phyloP scores from a whole-genome alignment of 2,113 vertebrate species.

The Eulacestoma nigropectus region DNA sequence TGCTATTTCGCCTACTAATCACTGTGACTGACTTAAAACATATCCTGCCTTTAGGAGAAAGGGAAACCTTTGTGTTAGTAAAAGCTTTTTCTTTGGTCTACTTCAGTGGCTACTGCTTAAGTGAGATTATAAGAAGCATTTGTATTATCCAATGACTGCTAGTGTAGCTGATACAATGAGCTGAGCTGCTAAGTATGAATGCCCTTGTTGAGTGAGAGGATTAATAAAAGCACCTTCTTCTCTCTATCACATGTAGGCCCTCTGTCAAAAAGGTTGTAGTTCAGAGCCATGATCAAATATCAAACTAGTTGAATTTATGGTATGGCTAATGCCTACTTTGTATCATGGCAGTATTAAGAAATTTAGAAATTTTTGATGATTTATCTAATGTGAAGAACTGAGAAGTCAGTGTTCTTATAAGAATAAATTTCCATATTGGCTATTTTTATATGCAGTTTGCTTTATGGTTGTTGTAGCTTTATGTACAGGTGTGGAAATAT shows the following conservation, averaged over 20 bases:
- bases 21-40: not conserved
- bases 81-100: not conserved
- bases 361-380: not conserved
- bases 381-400: not conserved
- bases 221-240: not conserved
- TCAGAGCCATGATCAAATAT: not conserved
- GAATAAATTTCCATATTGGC: not conserved
- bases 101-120: not conserved
- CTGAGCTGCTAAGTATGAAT: not conserved
- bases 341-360: not conserved
- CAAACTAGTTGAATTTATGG: not conserved
- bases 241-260: not conserved
- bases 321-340: not conserved
- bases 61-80: not conserved
- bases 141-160: not conserved
- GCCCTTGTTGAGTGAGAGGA: not conserved
- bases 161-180: not conserved
- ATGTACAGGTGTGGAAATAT: not conserved
- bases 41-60: not conserved
- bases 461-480: not conserved
- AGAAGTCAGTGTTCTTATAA: not conserved
- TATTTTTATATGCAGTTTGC: not conserved
- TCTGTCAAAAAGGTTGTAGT: not conserved
- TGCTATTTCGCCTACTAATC: not conserved
- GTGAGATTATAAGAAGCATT: not conserved